These are phyloP conservation scores for Cacajao melanocephalus DNA, from an alignment of 2,797 vertebrate species.

Conservation along the genomic window DNA sequence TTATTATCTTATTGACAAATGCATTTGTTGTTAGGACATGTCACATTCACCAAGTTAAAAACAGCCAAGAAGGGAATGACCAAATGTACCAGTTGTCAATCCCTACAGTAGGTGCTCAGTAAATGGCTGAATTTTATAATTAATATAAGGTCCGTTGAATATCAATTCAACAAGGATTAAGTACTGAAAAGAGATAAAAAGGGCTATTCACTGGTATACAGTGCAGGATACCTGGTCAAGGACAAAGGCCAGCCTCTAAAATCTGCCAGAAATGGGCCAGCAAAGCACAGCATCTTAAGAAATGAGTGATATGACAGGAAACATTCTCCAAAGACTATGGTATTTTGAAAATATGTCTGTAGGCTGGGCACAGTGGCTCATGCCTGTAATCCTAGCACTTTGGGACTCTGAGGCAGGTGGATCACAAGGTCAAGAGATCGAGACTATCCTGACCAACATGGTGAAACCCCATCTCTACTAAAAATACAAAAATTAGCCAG, in stretches of 20 bases:
- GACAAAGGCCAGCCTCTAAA: not conserved
- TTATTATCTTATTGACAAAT: not conserved
- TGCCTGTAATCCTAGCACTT: too few relatives aligned
- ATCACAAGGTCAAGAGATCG: too few relatives aligned
- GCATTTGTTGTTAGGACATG: not conserved
- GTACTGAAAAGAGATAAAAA: not conserved
- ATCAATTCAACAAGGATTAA: not conserved
- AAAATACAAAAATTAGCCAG: too few relatives aligned
- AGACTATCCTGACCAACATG: too few relatives aligned
- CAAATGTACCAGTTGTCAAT: not conserved
- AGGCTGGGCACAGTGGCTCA: too few relatives aligned
- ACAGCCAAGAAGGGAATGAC: not conserved
- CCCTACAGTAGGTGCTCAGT: not conserved
- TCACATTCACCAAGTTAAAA: not conserved
- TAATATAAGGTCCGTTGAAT: not conserved
- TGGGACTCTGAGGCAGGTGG: too few relatives aligned
- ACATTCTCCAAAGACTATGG: not conserved
- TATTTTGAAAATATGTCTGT: not conserved
- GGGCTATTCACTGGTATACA: not conserved
- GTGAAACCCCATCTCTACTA: too few relatives aligned
- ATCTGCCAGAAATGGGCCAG: not conserved
- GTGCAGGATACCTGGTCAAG: not conserved
- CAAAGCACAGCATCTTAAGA: not conserved
- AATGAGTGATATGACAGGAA: not conserved
- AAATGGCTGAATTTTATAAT: not conserved